These are phyloP conservation scores for Paraescarpia echinospica DNA, from an alignment of 1,140 invertebrate genomes.

Conservation along the genomic window DNA sequence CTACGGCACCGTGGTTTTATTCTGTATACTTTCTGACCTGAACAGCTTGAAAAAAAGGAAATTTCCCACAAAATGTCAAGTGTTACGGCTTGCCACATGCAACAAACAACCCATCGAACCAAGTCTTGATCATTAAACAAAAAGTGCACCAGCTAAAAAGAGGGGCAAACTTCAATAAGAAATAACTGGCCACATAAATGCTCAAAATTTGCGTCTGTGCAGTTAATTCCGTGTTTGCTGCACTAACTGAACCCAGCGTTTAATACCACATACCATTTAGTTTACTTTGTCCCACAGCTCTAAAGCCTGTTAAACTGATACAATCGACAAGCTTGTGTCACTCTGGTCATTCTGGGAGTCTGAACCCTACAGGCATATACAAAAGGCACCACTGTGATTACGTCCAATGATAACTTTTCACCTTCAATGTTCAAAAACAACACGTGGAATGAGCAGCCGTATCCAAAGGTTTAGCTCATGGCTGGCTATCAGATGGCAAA, in stretches of 20 bases:
- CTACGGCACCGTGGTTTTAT: background rate
- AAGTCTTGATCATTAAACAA: no score
- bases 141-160: no score
- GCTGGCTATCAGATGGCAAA: background rate
- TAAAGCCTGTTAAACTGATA: background rate
- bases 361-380: background rate
- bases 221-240: background rate
- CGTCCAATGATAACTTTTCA: background rate
- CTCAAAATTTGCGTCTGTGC: background rate
- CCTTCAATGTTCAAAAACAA: background rate
- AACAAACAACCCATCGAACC: background rate
- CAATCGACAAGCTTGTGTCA: background rate
- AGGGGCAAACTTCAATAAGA: background rate
- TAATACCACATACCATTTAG: background rate
- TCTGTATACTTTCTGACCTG: background rate
- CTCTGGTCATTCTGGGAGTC: background rate
- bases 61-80: background rate
- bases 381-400: background rate
- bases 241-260: background rate
- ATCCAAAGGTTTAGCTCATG: background rate
- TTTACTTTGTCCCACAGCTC: background rate
- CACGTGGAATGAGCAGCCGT: background rate
- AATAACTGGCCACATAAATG: background rate
- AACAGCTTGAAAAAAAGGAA: background rate
- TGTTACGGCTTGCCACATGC: background rate